Conservation (phyloP, 1,140 invertebrate species). For the Drosophila tristis region DNA sequence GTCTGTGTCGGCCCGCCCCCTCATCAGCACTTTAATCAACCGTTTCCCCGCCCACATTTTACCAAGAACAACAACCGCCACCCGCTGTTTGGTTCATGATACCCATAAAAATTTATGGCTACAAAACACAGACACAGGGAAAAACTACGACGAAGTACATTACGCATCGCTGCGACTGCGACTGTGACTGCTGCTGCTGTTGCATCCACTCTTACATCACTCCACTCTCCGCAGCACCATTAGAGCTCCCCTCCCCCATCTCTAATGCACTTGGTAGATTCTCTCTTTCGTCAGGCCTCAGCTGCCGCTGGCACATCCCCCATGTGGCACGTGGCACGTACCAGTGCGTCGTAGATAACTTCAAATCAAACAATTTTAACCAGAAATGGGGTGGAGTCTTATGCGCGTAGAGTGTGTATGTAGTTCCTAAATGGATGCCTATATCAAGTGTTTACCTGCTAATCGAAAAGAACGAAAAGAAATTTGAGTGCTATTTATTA, state of each 20-base stretch:
- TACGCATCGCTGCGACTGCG: conserved; percentile 34
- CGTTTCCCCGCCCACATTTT: conserved; percentile 38
- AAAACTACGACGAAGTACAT: conserved; percentile 37
- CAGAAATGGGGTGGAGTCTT: no score
- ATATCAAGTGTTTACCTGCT: conserved; percentile 33
- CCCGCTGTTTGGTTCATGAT: conserved; percentile 48
- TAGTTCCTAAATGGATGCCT: conserved; percentile 28
- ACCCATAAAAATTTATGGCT: conserved; percentile 55
- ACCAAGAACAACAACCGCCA: conserved; percentile 33
- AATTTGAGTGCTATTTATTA: conserved; percentile 2
- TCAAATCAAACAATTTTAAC: conserved; percentile 23
- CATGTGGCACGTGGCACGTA: conserved; percentile 41
- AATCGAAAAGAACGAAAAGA: conserved; percentile 1
- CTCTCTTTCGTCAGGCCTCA: conserved; percentile 1
- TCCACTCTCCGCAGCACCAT: background rate
- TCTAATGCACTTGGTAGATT: conserved; percentile 29
- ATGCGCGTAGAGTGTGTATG: background rate
- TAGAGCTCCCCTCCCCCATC: background rate
- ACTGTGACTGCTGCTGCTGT: background rate
- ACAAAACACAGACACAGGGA: conserved; percentile 39
- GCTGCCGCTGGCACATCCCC: background rate
- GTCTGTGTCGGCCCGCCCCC: conserved; percentile 14
- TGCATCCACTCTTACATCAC: conserved; percentile 33
- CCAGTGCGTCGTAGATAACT: conserved; percentile 23
- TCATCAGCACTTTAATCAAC: conserved; percentile 48